Base-by-base conservation (phyloP, 2,797 vertebrate species). In the Potorous gilbertii region DNA sequence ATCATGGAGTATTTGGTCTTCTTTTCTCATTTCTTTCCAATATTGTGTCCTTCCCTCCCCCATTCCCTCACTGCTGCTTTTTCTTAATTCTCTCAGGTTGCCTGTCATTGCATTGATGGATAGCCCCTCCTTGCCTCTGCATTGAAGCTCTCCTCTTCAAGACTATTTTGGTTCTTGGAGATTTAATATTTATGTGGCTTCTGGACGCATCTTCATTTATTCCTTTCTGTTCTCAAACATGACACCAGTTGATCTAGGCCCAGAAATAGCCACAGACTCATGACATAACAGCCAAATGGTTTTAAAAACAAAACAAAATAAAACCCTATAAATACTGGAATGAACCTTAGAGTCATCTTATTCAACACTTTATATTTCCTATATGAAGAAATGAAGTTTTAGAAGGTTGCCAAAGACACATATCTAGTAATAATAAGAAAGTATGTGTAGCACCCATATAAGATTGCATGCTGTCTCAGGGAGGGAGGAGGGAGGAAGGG, bases 111-210 rank as follows among this genome's bases (percentile, higher is more conserved):
- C 29, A 0, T 5, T 59, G 91, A 92, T 90, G 55, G 50, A 92
- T 94, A 87, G 93, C 5, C 56, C 4, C 21, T 92, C 21, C 21
- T 95, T 46, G n/a, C 56, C 34, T 55, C 52, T 90, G 28, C 92
- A 62, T 56, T 59, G 12, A 92, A 56, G 54, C 18, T 24, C 12
- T 12, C 90, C 90, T 55, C 92, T 94, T 90, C 52, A 59, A 90
- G 90, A n/a, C 74, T 91, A 9, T 54, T 0, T n/a, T 54, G 52
- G 56, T 92, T 55, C 29, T 62, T 0, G 0, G n/a, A 55, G 90
- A 92, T 94, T 93, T 94, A 93, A 93, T 92, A 94, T 95, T 93
- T 74, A 93, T 54, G 56, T 54, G 21, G 57, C 91, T 93, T 50
- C 92, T 91, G 66, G 56, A 62, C 55, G 28, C 31, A 91, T 81